Conservation (phyloP, 2,113 vertebrate species). For the Myodes glareolus region DNA sequence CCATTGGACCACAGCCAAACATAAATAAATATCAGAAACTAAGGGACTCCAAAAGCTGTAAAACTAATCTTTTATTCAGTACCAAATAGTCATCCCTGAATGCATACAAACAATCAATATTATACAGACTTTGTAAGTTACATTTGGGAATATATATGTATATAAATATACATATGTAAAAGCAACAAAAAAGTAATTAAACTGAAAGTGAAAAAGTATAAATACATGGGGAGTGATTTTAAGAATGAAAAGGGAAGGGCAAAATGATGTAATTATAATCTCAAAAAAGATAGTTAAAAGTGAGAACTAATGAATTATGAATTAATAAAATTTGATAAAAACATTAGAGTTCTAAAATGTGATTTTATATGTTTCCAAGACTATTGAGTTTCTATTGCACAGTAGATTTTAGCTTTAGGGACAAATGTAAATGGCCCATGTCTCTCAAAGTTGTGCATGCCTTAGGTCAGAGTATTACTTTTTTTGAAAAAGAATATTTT, state of each 20-base stretch:
- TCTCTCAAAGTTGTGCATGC: background rate
- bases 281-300: background rate
- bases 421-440: background rate
- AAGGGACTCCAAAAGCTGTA: background rate
- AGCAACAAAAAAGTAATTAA: background rate
- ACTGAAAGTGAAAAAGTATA: background rate
- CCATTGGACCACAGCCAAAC: background rate
- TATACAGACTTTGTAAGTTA: background rate
- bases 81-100: background rate
- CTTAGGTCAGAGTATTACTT: background rate
- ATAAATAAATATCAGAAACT: background rate
- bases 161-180: background rate
- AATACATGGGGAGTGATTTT: background rate
- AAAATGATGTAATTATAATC: background rate
- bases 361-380: background rate
- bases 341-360: background rate
- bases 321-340: background rate
- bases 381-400: background rate
- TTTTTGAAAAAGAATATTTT: background rate
- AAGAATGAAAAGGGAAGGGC: background rate
- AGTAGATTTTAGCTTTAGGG: background rate
- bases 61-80: background rate
- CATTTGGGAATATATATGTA: background rate
- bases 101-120: background rate
- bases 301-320: background rate